Base-by-base conservation (phyloP, 1,140 invertebrate species). In the Pseudomyrmex pallidus region DNA sequence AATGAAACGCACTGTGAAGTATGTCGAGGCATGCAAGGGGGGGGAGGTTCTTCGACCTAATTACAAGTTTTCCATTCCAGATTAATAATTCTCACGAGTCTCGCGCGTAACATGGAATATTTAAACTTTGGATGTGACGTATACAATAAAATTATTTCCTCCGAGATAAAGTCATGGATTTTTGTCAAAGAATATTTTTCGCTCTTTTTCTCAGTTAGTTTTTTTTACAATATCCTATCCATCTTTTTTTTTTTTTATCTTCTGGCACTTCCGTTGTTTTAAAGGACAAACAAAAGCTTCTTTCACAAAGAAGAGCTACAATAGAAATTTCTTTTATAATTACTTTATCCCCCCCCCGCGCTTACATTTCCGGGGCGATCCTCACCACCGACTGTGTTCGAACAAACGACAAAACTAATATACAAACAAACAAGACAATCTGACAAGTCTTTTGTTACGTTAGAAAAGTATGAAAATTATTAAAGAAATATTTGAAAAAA, bases 281-380 rank as follows among this genome's bases (percentile, higher is more conserved):
- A 22, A 73, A 73, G 66, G 12, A 46, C n/a, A 74, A 74, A 50
- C 44, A 62, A 4, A 74, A 9, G 44, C 17, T 74, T 62, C 5
- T 63, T 20, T 17, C 9, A 9, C 13, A 12, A 8, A 74, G 44
- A 46, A 48, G n/a, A 63, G 9, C 5, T 62, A 22, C 56, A n/a
- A 57, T 52, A 12, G 20, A 74, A 74, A 17, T 25, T 63, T 20
- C 13, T 74, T n/a, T 74, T n/a, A 48, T 62, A 74, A 74, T 74
- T 61, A 46, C 59, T 74, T 74, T 9, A 74, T 74, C 13, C n/a
- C n/a, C n/a, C n/a, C n/a, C n/a, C n/a, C 13, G n/a, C 25, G 72
- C 44, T 74, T 63, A 74, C n/a, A 62, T 25, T 62, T 50, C 57
- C 13, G 20, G 13, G 20, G 13, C 62, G 46, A 74, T 48, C 10